Conservation (phyloP, 2,113 vertebrate genomes). For the Lepidiolamprologus cunningtoni region DNA sequence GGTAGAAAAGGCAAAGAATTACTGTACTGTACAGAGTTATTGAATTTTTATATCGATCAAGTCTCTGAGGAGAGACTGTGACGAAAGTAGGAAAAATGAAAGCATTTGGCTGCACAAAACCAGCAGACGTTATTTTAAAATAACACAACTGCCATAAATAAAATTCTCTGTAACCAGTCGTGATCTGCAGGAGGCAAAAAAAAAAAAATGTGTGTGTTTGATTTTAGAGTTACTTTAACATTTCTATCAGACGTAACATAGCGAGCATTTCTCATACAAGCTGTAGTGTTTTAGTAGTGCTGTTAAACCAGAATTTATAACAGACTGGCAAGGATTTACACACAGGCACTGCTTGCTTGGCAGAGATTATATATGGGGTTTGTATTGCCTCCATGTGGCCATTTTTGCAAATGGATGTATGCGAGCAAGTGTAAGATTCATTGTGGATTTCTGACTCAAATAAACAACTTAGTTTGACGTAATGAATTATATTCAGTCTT, state of each 20-base stretch:
- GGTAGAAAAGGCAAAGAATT: slow-evolving; percentile 2
- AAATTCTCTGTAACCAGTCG: neutral
- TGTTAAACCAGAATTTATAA: neutral
- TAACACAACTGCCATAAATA: neutral
- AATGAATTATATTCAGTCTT: neutral
- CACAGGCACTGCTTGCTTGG: neutral
- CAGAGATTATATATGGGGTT: neutral
- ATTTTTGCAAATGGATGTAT: slow-evolving; percentile 29
- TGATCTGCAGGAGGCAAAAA: neutral
- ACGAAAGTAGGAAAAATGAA: neutral
- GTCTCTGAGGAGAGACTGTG: neutral
- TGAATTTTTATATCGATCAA: slow-evolving; percentile 42
- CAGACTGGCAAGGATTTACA: neutral
- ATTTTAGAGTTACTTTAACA: neutral
- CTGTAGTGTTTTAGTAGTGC: neutral
- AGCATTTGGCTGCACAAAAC: neutral
- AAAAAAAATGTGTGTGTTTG: neutral
- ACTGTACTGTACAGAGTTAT: slow-evolving; percentile 18
- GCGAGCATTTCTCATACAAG: neutral
- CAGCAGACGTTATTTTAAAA: neutral
- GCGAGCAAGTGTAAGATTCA: neutral
- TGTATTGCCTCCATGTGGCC: slow-evolving; percentile 56
- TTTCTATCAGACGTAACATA: neutral
- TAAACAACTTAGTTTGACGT: neutral
- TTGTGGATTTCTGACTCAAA: neutral